Conservation (phyloP, 92 coral and sea anemone genomes). For the Palythoa grandiflora region DNA sequence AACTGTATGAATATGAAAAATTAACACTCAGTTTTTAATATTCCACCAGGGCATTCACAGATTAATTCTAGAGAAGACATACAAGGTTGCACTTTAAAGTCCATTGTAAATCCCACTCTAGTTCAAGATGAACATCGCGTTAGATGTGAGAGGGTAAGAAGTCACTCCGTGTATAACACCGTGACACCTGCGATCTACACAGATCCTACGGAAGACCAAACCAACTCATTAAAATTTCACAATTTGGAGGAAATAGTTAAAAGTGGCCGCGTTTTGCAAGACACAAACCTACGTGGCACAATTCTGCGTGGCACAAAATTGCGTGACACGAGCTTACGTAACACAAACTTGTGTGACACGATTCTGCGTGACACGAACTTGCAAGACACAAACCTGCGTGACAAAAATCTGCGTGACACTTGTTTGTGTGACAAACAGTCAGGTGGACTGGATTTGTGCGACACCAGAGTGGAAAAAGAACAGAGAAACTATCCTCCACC, state of each 20-base stretch:
- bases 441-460: background rate
- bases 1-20: too few relatives aligned
- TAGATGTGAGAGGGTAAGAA: background rate
- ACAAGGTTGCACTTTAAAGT: background rate
- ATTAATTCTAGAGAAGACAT: background rate
- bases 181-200: background rate
- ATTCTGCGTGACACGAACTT: conserved; percentile 1
- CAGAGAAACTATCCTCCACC: background rate
- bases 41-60: background rate
- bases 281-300: background rate
- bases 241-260: background rate
- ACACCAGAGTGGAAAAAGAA: background rate
- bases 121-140: background rate
- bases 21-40: background rate
- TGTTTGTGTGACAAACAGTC: background rate
- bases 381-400: conserved; percentile 7
- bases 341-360: too few relatives aligned
- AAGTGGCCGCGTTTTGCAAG: background rate
- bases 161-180: background rate
- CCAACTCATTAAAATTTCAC: background rate
- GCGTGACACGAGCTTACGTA: too few relatives aligned
- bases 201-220: background rate
- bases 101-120: background rate
- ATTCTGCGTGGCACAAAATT: too few relatives aligned
- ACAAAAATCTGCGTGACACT: background rate